Evolutionary conservation across 2,113 vertebrate genomes (phyloP).

Genomic region (Tachuris rubrigastra): DNA sequence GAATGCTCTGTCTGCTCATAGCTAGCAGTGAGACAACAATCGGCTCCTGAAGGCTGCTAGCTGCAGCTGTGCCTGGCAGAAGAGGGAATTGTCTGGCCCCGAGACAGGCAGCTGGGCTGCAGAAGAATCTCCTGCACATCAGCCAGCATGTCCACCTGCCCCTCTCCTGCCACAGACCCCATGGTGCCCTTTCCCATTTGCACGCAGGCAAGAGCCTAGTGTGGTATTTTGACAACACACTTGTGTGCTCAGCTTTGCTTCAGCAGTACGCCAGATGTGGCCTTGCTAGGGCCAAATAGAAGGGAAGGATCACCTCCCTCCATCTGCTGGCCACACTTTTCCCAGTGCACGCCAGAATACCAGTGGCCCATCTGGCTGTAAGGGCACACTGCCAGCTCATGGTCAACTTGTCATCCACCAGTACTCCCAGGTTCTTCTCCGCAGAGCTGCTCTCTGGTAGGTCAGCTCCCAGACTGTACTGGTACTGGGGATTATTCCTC

Average conservation of each 20-base stretch:
- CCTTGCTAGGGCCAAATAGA: background rate
- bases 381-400: background rate
- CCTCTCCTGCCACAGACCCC: too few relatives aligned
- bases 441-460: background rate
- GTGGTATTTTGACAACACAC: background rate
- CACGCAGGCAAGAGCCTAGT: background rate
- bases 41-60: background rate
- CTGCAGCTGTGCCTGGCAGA: background rate
- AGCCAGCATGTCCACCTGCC: rapidly evolving
- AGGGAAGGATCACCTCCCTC: background rate
- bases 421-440: background rate
- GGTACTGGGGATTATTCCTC: too few relatives aligned
- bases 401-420: background rate
- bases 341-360: background rate
- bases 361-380: background rate
- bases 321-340: too few relatives aligned
- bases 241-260: rapidly evolving
- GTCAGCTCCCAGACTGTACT: background rate
- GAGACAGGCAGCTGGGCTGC: too few relatives aligned
- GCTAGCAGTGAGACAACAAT: too few relatives aligned
- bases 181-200: rapidly evolving
- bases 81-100: background rate
- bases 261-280: background rate
- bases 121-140: background rate
- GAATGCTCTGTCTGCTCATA: rapidly evolving